Evolutionary conservation across 2,797 vertebrate genomes (phyloP).

Genomic region (Myotis findleyi): DNA sequence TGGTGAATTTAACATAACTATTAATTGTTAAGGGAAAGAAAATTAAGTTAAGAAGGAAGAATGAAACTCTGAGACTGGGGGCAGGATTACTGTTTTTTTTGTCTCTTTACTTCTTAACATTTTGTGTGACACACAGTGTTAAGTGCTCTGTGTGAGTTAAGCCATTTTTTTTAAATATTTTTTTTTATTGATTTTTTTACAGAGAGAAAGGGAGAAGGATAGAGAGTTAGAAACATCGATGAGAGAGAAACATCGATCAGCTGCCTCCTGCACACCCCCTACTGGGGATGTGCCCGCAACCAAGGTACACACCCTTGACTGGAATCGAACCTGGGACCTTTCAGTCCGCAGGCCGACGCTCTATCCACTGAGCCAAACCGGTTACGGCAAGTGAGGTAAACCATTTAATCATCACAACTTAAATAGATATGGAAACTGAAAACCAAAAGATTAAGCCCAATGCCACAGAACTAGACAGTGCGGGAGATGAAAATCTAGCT

Average conservation of each 20-base stretch:
- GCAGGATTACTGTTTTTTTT: not conserved
- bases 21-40: not conserved
- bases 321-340: no score
- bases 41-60: not conserved
- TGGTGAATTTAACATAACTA: not conserved
- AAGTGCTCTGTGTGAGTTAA: not conserved
- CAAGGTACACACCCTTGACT: no score
- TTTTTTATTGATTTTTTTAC: no score
- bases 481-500: not conserved
- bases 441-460: not conserved
- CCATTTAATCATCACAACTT: not conserved
- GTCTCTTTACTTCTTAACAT: not conserved
- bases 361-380: no score
- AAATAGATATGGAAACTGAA: not conserved
- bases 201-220: no score
- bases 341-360: no score
- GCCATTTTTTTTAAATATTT: not conserved
- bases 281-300: no score
- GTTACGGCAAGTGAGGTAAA: not conserved
- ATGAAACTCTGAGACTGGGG: not conserved
- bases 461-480: not conserved
- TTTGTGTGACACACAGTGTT: not conserved
- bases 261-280: no score
- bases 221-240: no score
- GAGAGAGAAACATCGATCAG: no score